Base-by-base conservation (phyloP, 2,888 invertebrate genomes). In the Pristionchus entomophagus region DNA sequence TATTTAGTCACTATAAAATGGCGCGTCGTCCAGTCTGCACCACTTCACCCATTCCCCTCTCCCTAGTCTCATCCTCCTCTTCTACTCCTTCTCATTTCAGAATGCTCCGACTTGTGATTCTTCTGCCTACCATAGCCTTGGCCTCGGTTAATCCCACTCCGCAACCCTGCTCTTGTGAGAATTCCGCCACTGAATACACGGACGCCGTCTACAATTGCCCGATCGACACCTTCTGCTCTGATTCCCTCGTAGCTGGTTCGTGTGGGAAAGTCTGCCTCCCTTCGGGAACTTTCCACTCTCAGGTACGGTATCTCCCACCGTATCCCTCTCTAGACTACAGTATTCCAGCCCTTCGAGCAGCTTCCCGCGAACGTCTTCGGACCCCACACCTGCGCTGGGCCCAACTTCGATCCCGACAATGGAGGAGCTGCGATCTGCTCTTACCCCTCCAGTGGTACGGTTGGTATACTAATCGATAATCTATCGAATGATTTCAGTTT, bases 211-310 rank as follows among this genome's bases (percentile, higher is more conserved):
- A 35, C 65, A 69, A 69, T 38, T 69, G 65, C 22, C 65, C 65
- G 35, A 17, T 69, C 38, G 38, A 69, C 65, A 69, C 35, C n/a
- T 69, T 69, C 65, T 69, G 65, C 38, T 35, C 35, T 69, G 65
- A 69, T 38, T 69, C 65, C 5, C 65, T 69, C 22, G 38, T 69
- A 35, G 0, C 38, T 38, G 32, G 35, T 35, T 17, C 38, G 3
- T 69, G 65, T 38, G 65, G 65, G 38, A 69, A 69, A 29, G 29
- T 29, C 19, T 69, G 65, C 38, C 65, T 35, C 22, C 6, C 65
- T 8, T 69, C 65, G 35, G 65, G 65, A 69, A 35, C 65, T 19
- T 69, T 69, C 65, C 65, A 69, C 38, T 69, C 65, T 22, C 38
- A 32, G 65, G 65, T 69, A 69, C 35, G 38, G 59, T 29, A 59